Evolutionary conservation across 2,797 vertebrate species (phyloP).

Genomic region (Gymnothorax reevesii): DNA sequence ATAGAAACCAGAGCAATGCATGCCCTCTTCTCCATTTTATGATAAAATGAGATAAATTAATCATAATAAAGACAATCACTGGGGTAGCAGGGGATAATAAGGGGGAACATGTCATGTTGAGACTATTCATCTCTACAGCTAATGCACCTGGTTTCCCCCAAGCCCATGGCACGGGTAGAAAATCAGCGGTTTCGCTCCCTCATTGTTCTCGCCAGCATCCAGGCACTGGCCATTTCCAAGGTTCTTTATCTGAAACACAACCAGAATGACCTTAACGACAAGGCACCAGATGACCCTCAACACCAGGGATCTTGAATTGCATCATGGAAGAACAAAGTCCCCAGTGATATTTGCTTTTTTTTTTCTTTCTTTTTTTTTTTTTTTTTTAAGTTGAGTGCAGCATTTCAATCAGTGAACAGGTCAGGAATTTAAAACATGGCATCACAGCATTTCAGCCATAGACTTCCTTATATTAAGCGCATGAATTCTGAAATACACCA

Average conservation of each 20-base stretch:
- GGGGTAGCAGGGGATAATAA: not conserved
- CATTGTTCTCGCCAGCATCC: constrained; percentile 94
- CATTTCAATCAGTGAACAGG: not conserved
- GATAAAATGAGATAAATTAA: too few relatives aligned
- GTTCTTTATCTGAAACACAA: constrained; percentile 86
- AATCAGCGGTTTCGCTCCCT: constrained; percentile 88
- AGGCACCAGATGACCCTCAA: not conserved
- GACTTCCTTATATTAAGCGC: not conserved
- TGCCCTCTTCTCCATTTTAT: not conserved
- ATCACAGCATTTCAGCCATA: not conserved
- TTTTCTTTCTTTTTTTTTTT: not conserved
- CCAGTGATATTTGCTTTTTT: not conserved
- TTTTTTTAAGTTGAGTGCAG: not conserved
- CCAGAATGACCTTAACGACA: constrained; percentile 46
- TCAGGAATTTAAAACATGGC: not conserved
- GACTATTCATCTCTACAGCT: not conserved
- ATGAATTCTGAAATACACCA: not conserved
- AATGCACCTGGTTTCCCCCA: constrained; percentile 94
- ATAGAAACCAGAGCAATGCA: not conserved
- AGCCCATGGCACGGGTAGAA: constrained; percentile 94
- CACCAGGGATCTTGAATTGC: not conserved
- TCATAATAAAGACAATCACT: not conserved
- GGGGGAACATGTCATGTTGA: not conserved
- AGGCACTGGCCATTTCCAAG: constrained; percentile 82
- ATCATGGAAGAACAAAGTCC: not conserved